phyloP scores from a whole-genome alignment of 2,797 vertebrate genomes.

The Schizopygopsis malacanthus region DNA sequence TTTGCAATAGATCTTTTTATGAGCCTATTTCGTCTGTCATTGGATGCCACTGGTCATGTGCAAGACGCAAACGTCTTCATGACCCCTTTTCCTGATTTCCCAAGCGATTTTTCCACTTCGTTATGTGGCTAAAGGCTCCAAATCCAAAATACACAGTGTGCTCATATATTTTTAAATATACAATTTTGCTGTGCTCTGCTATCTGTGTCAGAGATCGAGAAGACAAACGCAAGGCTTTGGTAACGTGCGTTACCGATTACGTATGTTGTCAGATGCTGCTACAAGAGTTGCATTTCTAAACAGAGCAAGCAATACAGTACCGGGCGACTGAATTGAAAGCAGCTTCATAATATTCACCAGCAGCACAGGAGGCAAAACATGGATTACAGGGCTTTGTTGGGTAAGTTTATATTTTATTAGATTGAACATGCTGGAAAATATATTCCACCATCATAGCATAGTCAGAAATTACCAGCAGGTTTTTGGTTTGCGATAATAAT shows the following conservation, averaged over 20 bases:
- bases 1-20: conserved; percentile 99
- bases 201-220: conserved; percentile 57
- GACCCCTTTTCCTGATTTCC: conserved; percentile 98
- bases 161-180: conserved; percentile 63
- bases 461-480: conserved; percentile 68
- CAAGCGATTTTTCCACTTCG: conserved; percentile 91
- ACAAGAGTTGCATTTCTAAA: conserved; percentile 60
- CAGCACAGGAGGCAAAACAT: conserved; percentile 64
- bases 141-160: conserved; percentile 84
- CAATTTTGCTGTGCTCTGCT: conserved; percentile 52
- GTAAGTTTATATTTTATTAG: conserved; percentile 71
- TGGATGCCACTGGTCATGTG: conserved; percentile 99
- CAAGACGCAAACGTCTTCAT: conserved; percentile 94
- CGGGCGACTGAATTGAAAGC: conserved; percentile 43
- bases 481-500: conserved; percentile 55
- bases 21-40: conserved; percentile 95
- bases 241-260: conserved; percentile 48
- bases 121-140: conserved; percentile 89
- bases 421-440: conserved; percentile 9
- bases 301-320: conserved; percentile 36
- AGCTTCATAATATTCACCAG: conserved; percentile 53
- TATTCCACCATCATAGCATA: background rate
- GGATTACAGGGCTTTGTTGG: conserved; percentile 74
- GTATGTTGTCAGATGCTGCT: conserved; percentile 62
- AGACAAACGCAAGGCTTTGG: conserved; percentile 47